Percentiles rank a stretch among this genome's conserved stretches.
phyloP scores from a whole-genome alignment of 2,797 vertebrate genomes.

The Tragelaphus oryx region DNA sequence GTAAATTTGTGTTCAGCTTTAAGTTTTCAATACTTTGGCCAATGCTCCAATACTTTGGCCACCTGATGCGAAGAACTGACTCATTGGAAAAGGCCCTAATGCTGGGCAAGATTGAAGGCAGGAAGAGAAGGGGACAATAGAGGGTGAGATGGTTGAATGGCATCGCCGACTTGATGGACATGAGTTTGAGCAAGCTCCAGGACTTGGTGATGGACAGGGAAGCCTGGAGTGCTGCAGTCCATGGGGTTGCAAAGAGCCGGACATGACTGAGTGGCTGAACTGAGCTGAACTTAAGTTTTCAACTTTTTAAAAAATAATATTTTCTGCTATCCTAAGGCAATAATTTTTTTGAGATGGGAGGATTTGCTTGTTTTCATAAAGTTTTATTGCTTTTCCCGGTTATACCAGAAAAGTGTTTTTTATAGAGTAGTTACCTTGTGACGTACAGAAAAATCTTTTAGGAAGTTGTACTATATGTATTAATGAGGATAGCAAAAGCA shows the following conservation, averaged over 20 bases:
- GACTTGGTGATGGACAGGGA: background rate
- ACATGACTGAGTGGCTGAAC: background rate
- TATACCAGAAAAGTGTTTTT: background rate
- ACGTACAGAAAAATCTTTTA: background rate
- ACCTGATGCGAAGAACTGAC: background rate
- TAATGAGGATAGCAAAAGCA: slow-evolving; percentile 19
- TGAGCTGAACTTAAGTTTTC: background rate
- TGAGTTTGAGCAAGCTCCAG: background rate
- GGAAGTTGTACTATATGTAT: background rate
- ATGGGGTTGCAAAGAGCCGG: background rate
- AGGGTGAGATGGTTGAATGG: background rate
- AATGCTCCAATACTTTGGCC: background rate
- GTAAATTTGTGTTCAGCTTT: background rate
- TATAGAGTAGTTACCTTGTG: background rate
- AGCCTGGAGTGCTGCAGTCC: background rate
- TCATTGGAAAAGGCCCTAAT: background rate
- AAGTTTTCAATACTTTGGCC: background rate
- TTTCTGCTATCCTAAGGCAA: background rate
- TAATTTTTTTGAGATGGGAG: background rate
- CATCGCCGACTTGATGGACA: background rate
- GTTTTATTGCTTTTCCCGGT: slow-evolving; percentile 15
- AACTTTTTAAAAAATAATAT: background rate
- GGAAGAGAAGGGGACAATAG: background rate
- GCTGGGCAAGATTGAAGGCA: background rate
- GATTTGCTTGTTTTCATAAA: slow-evolving; percentile 38